phyloP scores from a whole-genome alignment of 2,113 vertebrate species.

The Mystacornis crossleyi region DNA sequence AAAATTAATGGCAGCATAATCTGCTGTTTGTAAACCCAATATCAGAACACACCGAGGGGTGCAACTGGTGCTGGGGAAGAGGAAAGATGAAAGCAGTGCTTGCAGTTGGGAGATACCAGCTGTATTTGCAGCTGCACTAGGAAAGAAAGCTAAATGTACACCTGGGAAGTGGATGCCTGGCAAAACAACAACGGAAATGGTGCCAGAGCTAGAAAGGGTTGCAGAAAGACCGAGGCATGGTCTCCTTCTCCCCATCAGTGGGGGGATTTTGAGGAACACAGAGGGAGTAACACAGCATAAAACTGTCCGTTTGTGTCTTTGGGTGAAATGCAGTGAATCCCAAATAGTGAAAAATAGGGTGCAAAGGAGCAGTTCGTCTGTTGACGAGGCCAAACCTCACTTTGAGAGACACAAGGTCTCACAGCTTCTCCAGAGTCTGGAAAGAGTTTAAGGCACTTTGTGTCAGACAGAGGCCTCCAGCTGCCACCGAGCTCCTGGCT shows the following conservation, averaged over 20 bases:
- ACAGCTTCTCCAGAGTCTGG: neutral
- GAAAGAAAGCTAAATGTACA: neutral
- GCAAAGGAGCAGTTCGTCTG: neutral
- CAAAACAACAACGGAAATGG: neutral
- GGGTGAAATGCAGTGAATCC: neutral
- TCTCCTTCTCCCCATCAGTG: neutral
- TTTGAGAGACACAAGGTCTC: neutral
- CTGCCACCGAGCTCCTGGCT: neutral
- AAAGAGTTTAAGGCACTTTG: neutral
- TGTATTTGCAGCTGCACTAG: neutral
- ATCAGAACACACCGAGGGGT: neutral
- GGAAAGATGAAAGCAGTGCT: neutral
- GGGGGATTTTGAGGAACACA: neutral
- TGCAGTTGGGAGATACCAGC: neutral
- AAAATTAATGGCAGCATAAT: neutral
- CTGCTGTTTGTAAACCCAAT: neutral
- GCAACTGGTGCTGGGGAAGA: neutral
- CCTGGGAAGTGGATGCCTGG: neutral
- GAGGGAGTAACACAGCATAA: neutral
- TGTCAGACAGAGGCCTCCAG: neutral
- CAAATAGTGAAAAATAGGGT: neutral
- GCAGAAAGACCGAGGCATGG: neutral
- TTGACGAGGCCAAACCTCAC: neutral
- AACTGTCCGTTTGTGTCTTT: neutral
- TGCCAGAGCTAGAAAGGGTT: neutral